phyloP scores from a whole-genome alignment of 2,797 vertebrate genomes.

The Eurystomus glaucurus region DNA sequence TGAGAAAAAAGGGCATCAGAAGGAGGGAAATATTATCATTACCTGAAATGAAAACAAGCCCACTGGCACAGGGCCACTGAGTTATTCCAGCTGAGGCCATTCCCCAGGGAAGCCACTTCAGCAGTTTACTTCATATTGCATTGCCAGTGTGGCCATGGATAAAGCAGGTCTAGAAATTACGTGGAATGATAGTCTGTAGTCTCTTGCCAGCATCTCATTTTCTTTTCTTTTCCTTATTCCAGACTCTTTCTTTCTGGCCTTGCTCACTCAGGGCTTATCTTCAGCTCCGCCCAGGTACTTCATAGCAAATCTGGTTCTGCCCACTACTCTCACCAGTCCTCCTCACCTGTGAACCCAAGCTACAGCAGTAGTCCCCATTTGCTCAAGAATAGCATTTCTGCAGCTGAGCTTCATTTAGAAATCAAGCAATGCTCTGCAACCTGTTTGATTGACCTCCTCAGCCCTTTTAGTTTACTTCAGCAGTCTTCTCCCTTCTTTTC shows the following conservation, averaged over 20 bases:
- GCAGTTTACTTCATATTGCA: background rate
- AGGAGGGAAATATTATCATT: slow-evolving; percentile 45
- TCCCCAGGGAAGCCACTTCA: background rate
- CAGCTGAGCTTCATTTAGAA: background rate
- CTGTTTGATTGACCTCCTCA: background rate
- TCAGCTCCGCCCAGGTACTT: background rate
- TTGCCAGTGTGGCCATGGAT: background rate
- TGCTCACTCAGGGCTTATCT: background rate
- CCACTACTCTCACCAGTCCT: background rate
- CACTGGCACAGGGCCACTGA: background rate
- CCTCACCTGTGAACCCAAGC: background rate
- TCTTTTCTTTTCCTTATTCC: background rate
- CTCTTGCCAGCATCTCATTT: background rate
- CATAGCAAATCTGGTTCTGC: background rate
- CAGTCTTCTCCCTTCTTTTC: background rate
- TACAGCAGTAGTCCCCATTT: background rate
- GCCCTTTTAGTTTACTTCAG: background rate
- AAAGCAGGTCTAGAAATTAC: background rate
- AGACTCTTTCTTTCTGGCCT: background rate
- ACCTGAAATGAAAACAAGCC: slow-evolving; percentile 64
- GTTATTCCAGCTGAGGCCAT: slow-evolving; percentile 13
- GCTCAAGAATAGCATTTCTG: background rate
- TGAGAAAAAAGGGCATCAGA: slow-evolving; percentile 49
- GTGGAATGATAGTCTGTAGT: background rate
- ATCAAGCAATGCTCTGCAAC: background rate